Evolutionary conservation across 2,888 invertebrate genomes (phyloP).

Genomic region (Conomelus anceps): DNA sequence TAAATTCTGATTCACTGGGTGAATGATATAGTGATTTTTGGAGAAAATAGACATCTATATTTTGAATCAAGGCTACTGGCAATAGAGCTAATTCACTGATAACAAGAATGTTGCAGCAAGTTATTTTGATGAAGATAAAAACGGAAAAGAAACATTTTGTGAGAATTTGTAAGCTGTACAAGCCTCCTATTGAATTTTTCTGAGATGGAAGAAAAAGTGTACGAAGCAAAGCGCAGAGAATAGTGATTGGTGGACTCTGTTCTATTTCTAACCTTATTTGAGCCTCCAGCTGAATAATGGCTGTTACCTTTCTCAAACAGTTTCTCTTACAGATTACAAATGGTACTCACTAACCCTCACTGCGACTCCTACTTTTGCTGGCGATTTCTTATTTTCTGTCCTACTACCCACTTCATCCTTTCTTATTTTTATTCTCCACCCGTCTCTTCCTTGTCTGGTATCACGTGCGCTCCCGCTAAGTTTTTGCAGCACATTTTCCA

Average conservation of each 20-base stretch:
- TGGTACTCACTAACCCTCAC: background rate
- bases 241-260: background rate
- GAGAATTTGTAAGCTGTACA: background rate
- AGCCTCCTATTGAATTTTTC: background rate
- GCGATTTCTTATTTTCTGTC: background rate
- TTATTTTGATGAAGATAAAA: background rate
- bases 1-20: no score
- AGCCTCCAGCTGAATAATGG: background rate
- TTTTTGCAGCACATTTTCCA: background rate
- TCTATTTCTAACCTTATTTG: background rate
- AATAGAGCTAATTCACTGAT: background rate
- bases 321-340: background rate
- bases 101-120: background rate
- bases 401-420: background rate
- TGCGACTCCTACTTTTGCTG: background rate
- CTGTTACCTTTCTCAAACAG: background rate
- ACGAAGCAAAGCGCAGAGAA: background rate
- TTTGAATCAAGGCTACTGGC: background rate
- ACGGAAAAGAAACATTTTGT: background rate
- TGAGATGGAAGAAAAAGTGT: background rate
- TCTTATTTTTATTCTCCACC: background rate
- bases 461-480: background rate
- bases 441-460: background rate
- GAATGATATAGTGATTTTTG: no score
- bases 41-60: no score